These are phyloP conservation scores for Cryptus armator DNA, from an alignment of 2,888 invertebrate species.

Conservation along the genomic window DNA sequence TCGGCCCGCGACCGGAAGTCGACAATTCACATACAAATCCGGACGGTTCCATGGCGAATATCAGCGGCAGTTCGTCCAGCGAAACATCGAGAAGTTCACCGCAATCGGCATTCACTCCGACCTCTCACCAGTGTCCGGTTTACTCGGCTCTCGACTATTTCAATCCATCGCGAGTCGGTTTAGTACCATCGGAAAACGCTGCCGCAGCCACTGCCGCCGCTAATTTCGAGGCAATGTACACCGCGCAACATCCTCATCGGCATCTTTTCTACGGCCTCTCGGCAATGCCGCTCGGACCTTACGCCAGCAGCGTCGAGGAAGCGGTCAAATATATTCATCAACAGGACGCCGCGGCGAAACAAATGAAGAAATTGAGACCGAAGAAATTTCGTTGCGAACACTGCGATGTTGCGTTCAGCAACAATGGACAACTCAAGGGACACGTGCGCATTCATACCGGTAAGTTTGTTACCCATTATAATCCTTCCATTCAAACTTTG, in stretches of 20 bases:
- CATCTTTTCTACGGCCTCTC: slow-evolving; percentile 43
- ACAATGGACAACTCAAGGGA: slow-evolving; percentile 96
- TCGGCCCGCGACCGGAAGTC: slow-evolving; percentile 32
- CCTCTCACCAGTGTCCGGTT: slow-evolving; percentile 51
- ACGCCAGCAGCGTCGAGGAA: slow-evolving; percentile 72
- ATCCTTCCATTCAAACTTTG: neutral
- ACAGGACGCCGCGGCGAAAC: slow-evolving; percentile 78
- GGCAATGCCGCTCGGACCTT: slow-evolving; percentile 38
- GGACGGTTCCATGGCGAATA: slow-evolving; percentile 33
- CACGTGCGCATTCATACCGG: slow-evolving; percentile 97
- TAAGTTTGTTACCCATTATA: slow-evolving; percentile 79
- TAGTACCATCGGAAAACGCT: neutral
- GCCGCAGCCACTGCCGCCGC: slow-evolving; percentile 14
- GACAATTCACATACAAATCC: neutral
- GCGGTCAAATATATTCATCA: slow-evolving; percentile 77
- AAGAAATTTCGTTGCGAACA: slow-evolving; percentile 97
- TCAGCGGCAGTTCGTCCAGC: slow-evolving; percentile 49
- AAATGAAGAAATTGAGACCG: slow-evolving; percentile 91
- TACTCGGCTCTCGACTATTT: slow-evolving; percentile 57
- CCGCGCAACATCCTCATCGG: slow-evolving; percentile 26
- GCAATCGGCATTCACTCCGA: slow-evolving; percentile 51
- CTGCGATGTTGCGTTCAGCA: slow-evolving; percentile 96
- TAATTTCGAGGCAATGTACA: slow-evolving; percentile 46
- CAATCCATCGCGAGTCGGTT: slow-evolving; percentile 8
- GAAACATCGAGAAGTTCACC: slow-evolving; percentile 44